Base-by-base conservation (phyloP, 2,113 vertebrate genomes). In the Typhlomys cinereus region DNA sequence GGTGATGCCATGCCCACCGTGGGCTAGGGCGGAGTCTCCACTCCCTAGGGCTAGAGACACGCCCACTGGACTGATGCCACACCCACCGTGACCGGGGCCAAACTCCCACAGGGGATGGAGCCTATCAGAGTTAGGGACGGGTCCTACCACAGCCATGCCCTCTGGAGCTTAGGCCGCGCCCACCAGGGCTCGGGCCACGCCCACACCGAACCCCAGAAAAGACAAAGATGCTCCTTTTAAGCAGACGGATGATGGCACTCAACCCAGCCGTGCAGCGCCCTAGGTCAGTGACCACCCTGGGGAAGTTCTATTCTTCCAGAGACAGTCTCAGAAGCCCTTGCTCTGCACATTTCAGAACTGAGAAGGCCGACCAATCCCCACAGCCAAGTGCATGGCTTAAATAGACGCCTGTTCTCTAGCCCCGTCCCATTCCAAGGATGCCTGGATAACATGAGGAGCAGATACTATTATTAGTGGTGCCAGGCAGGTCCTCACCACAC, bases 181-280 rank as follows among this genome's bases (percentile, higher is more conserved):
- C 54, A 80, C 36, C 54, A 31, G 36, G 8, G 5, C 62, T 13
- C 31, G 62, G 62, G 31, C 62, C 62, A 64, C 14, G 27, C 62
- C 62, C 29, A 29, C 14, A 31, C 29, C 12, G 14, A 64, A 11
- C 62, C 29, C 34, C 62, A 67, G 21, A 29, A 50, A 67, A 36
- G 46, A 23, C 34, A 21, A 67, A n/a, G 67, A 67, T 36, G 46
- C 62, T 46, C 11, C 79, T 83, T 69, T 70, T 57, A 10, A 61
- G 48, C 15, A 64, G 70, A 71, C 52, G 2, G 0, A 7, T 7
- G 27, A 41, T n/a, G 66, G 67, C 59, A 14, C 23, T 0, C 62
- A 4, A 1, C 0, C 1, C n/a, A 21, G 59, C 70, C 2, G 12
- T 0, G 5, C 73, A 25, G 66, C 25, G 50, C 54, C 48, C 57